Base-by-base conservation (phyloP, 2,888 invertebrate species). In the Rotaria magnacalcarata region DNA sequence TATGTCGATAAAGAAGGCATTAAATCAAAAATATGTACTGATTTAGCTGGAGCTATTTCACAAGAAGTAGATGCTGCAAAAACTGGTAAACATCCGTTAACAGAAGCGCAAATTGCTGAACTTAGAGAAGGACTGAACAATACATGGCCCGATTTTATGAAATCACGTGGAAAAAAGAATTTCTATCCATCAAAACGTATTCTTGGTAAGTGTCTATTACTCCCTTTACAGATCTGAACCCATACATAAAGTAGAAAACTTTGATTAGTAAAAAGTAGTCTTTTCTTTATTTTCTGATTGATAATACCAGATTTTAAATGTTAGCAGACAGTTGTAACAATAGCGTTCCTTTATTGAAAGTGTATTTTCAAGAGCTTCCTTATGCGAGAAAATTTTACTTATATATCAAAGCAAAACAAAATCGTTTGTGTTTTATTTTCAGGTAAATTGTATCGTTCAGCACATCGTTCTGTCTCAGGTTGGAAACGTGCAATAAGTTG, bases 371-470 rank as follows among this genome's bases (percentile, higher is more conserved):
- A n/a, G n/a, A n/a, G n/a, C n/a, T n/a, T n/a, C n/a, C n/a, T n/a
- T n/a, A n/a, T n/a, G n/a, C n/a, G n/a, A n/a, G n/a, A n/a, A n/a
- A n/a, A n/a, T n/a, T n/a, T n/a, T n/a, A n/a, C n/a, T n/a, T n/a
- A n/a, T n/a, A n/a, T n/a, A n/a, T n/a, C 34, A 34, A 34, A 34
- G 2, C 34, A 34, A 34, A 34, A 34, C 34, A 34, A 34, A 34
- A 34, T 34, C 34, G 34, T 2, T 34, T 54, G 19, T 21, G 4
- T 54, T 54, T 21, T 5, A 19, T 41, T 41, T 74, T 41, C 11
- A 80, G 80, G 80, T 47, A 80, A 80, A 47, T 80, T 80, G 11
- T 80, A 80, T 80, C 80, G 80, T 80, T 80, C 80, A 47, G 80
- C 80, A 14, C n/a, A 24, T 24, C 80, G 80, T 47, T 47, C 80